Percentiles rank a stretch among this genome's conserved stretches.
Conservation (phyloP, 2,797 vertebrate genomes). For the Sebastes hopkinsi region DNA sequence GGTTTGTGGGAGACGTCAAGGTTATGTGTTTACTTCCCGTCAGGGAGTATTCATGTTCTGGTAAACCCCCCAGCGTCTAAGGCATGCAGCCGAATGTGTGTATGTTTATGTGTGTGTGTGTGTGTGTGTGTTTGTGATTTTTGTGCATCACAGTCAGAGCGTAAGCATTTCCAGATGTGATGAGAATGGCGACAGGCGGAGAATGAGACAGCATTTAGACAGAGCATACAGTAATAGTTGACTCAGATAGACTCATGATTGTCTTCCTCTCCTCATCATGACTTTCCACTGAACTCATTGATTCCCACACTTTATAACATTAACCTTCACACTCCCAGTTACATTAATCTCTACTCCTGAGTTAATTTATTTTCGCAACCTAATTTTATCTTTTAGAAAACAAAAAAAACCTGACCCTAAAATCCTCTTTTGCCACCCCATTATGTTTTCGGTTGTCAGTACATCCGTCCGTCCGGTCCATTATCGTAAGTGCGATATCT, state of each 20-base stretch:
- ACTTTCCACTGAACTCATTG: conserved; percentile 1
- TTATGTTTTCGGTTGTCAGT: too few relatives aligned
- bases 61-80: conserved; percentile 29
- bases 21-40: conserved; percentile 8
- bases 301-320: not conserved
- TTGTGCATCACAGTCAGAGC: conserved; percentile 33
- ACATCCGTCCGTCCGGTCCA: too few relatives aligned
- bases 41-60: conserved; percentile 17
- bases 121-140: conserved; percentile 28
- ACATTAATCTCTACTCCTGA: not conserved
- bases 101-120: conserved; percentile 15
- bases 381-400: not conserved
- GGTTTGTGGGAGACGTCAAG: not conserved
- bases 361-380: not conserved
- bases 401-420: not conserved
- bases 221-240: conserved; percentile 21
- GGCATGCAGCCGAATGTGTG: conserved; percentile 27
- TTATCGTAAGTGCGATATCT: too few relatives aligned
- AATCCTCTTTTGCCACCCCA: not conserved
- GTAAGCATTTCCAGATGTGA: conserved; percentile 71
- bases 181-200: conserved; percentile 13
- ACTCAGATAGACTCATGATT: conserved; percentile 21
- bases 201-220: conserved; percentile 34
- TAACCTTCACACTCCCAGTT: not conserved
- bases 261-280: not conserved